Conservation (phyloP, 2,113 vertebrate genomes). For the Etheostoma cragini region DNA sequence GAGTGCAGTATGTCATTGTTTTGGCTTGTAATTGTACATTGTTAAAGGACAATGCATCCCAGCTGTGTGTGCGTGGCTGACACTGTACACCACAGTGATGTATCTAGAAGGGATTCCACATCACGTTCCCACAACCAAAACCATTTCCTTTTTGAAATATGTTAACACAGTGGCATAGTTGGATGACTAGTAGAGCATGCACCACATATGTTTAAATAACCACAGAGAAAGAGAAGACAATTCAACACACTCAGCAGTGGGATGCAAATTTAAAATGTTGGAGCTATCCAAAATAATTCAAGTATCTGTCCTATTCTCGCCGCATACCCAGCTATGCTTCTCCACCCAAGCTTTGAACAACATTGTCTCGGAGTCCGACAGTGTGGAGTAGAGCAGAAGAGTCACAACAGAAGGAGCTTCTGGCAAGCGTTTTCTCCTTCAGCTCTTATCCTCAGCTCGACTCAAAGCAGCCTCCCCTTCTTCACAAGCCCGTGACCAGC, state of each 20-base stretch:
- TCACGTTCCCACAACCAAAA: conserved; percentile 23
- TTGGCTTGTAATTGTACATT: conserved; percentile 27
- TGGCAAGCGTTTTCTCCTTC: conserved; percentile 55
- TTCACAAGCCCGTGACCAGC: conserved; percentile 48
- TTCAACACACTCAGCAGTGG: background rate
- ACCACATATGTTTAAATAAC: conserved; percentile 12
- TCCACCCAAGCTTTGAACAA: conserved; percentile 44
- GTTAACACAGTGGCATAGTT: conserved; percentile 7
- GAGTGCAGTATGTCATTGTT: conserved; percentile 10
- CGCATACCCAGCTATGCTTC: conserved; percentile 42
- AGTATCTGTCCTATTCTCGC: conserved; percentile 36
- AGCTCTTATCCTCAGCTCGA: conserved; percentile 31
- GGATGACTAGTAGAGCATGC: conserved; percentile 23
- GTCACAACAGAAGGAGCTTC: conserved; percentile 21
- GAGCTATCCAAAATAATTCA: conserved; percentile 28
- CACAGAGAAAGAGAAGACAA: conserved; percentile 2
- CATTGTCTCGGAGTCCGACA: conserved; percentile 17
- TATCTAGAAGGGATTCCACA: conserved; percentile 9
- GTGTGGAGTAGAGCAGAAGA: conserved; percentile 17
- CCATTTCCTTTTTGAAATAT: conserved; percentile 34
- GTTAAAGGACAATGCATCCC: conserved; percentile 15
- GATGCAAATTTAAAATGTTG: conserved; percentile 10
- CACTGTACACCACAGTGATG: conserved; percentile 14
- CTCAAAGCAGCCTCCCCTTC: conserved; percentile 40
- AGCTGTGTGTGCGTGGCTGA: conserved; percentile 35